Base-by-base conservation (phyloP, 2,888 invertebrate species). In the Hypomecis punctinalis region DNA sequence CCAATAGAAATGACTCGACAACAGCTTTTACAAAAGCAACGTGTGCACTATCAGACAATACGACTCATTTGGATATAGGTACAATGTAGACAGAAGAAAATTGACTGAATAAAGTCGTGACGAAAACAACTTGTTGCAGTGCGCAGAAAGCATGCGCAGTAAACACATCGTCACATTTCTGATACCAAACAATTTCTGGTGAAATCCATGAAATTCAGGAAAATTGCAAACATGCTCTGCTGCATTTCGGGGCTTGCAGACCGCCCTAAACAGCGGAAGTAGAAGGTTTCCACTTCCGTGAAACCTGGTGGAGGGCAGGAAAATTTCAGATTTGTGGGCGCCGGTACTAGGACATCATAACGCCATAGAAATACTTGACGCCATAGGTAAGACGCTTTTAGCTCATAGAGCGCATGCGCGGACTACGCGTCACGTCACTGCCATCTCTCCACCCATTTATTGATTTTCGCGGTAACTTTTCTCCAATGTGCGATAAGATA, bases 311-410 rank as follows among this genome's bases (percentile, higher is more conserved):
- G 86, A 91, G 89, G 91, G 90, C 89, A 89, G 84, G 89, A 85
- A 92, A 91, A 87, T 89, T 88, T 89, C 89, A 89, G 89, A 78
- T 71, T 89, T 91, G 92, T 92, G 92, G 92, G 92, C 92, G 91
- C 88, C 81, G 61, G 73, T 86, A 91, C 91, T 70, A 91, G 90
- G 91, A 58, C 53, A 10, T 1, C 84, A 91, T 58, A 71, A 66
- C 47, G 43, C 5, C 6, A n/a, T 9, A 81, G 77, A 77, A 81
- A 80, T 39, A 11, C 46, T 70, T 42, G 10, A 56, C 48, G 37
- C 45, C 58, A 13, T 59, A 54, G 10, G 47, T 33, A 23, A 23
- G 23, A 23, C 13, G 23, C 40, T 8, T 33, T 36, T 35, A 10
- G 11, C 4, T 46, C 49, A 8, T 6, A 67, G 13, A 64, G 79